Evolutionary conservation across 2,888 invertebrate genomes (phyloP), one percentile per base, ranked within the genome.

Genomic region (Caenorhabditis doughertyi): DNA sequence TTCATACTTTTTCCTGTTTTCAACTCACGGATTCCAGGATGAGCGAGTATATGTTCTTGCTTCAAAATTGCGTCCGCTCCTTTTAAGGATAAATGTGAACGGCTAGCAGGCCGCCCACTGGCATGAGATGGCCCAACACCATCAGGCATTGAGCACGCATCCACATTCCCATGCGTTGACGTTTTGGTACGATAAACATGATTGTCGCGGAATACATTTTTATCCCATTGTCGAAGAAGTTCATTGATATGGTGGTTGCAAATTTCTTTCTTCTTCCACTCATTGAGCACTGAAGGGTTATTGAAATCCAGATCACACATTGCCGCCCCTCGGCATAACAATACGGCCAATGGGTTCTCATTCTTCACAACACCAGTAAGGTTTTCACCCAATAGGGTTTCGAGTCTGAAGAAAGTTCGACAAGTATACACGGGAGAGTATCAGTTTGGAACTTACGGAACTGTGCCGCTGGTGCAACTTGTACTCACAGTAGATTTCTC

Each of bases 21-120:
- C n/a, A n/a, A n/a, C 58, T 58, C 13, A 58, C 58, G 58, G 2
- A 58, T 58, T 32, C 58, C 58, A 8, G 58, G 58, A 23, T 58
- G 58, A 18, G 39, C 58, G 11, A 58, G 21, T 16, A 13, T 21
- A 5, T n/a, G n/a, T 2, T 1, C 3, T 3, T 58, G n/a, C 13
- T 39, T 58, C 3, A 39, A 5, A 13, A 58, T 58, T 11, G 39
- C 39, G 21, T 39, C 11, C 3, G 58, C 18, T 13, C 29, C 35
- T 39, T 21, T 2, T 11, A 58, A 5, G 3, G 5, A 29, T 8
- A 58, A 8, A 3, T 25, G n/a, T 13, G 25, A n/a, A 9, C 16
- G 1, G 0, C 18, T 2, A 2, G 7, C 2, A 21, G 58, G n/a
- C n/a, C n/a, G 58, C 21, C 58, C 21, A 21, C n/a, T 1, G 1